Conservation (phyloP, 2,888 invertebrate species). For the Chrysina gloriosa region DNA sequence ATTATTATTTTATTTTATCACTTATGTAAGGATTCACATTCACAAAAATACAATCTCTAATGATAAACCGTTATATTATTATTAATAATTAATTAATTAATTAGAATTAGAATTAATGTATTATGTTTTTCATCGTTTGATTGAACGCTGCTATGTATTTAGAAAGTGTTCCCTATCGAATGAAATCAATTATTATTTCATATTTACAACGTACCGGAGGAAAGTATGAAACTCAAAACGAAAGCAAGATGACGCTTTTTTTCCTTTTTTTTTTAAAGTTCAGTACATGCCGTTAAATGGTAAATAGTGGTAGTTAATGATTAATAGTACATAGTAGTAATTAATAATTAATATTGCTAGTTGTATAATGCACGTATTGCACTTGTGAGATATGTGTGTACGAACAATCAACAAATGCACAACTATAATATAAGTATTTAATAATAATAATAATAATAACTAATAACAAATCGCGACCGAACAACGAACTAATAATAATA, state of each 20-base stretch:
- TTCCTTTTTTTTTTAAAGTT: neutral
- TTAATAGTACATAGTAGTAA: slow-evolving; percentile 45
- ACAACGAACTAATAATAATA: too few relatives aligned
- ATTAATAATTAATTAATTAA: slow-evolving; percentile 14
- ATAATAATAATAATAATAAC: neutral
- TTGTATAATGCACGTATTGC: slow-evolving; percentile 49
- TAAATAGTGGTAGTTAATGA: neutral
- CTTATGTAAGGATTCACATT: slow-evolving; percentile 58
- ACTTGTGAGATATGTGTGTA: slow-evolving; percentile 59
- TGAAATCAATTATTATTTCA: slow-evolving; percentile 2
- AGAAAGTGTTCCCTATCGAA: slow-evolving; percentile 22
- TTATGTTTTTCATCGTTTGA: slow-evolving; percentile 20
- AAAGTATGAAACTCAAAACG: neutral
- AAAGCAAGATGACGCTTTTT: neutral
- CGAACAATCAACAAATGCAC: slow-evolving; percentile 46
- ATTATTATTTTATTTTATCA: slow-evolving; percentile 50
- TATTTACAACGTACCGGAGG: slow-evolving; percentile 4
- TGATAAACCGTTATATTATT: slow-evolving; percentile 11
- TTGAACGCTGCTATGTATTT: slow-evolving; percentile 20
- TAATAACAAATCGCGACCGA: neutral
- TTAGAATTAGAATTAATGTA: slow-evolving; percentile 5
- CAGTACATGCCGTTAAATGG: slow-evolving; percentile 8
- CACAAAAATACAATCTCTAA: slow-evolving; percentile 61
- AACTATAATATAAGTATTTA: slow-evolving; percentile 31
- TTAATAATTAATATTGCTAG: slow-evolving; percentile 39